A percentile compares a stretch with the other conserved stretches of the same genome.
Evolutionary conservation across 1,140 invertebrate genomes (phyloP).

Genomic region (Pomacea maculata): DNA sequence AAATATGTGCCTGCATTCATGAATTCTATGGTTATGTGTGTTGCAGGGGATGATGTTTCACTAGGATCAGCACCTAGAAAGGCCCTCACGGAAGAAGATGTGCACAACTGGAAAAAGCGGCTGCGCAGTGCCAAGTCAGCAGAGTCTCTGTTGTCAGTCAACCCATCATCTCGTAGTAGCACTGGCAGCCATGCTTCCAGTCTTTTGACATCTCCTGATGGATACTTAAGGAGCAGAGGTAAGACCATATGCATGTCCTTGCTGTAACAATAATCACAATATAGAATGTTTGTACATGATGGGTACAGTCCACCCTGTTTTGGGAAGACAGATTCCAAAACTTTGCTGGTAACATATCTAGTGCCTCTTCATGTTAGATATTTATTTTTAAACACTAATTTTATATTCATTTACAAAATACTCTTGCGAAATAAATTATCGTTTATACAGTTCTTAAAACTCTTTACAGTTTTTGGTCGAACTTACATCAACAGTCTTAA

Average conservation of each 20-base stretch:
- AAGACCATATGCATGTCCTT: not conserved
- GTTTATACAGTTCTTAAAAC: too few relatives aligned
- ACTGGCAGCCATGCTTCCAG: conserved; percentile 11
- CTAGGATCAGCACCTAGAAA: conserved; percentile 32
- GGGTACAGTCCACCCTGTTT: too few relatives aligned
- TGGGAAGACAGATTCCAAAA: too few relatives aligned
- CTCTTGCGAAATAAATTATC: too few relatives aligned
- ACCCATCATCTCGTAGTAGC: conserved; percentile 34
- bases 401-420: too few relatives aligned
- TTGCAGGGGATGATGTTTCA: conserved; percentile 8
- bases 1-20: not conserved
- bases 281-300: too few relatives aligned
- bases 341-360: too few relatives aligned
- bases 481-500: too few relatives aligned
- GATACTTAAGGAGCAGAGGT: conserved; percentile 7
- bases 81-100: conserved; percentile 59
- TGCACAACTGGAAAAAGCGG: conserved; percentile 54
- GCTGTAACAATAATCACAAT: too few relatives aligned
- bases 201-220: not conserved
- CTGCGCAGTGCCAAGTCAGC: conserved; percentile 60
- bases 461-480: too few relatives aligned
- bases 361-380: too few relatives aligned
- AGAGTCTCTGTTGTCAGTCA: conserved; percentile 53
- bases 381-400: too few relatives aligned
- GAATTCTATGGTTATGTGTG: not conserved